Conservation (phyloP, 2,113 vertebrate species). For the Ciconia boyciana region DNA sequence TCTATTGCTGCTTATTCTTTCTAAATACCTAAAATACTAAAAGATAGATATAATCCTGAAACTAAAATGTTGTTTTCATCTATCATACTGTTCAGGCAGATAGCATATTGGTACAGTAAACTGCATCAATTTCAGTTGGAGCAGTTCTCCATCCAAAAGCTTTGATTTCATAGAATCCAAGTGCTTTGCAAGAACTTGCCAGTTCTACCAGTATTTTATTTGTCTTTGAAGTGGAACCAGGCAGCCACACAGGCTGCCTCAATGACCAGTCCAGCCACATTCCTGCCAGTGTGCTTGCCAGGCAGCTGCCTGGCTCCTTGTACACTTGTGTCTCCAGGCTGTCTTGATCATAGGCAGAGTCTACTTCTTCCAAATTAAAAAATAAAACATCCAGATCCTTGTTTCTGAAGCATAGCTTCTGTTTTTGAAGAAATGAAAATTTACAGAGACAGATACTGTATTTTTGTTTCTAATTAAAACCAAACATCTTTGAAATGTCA, state of each 20-base stretch:
- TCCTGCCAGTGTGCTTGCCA: not conserved
- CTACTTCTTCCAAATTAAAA: not conserved
- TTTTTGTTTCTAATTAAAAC: not conserved
- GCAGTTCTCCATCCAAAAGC: not conserved
- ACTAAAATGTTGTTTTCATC: not conserved
- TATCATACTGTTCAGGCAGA: not conserved
- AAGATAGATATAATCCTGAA: not conserved
- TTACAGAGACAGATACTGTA: not conserved
- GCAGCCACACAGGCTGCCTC: not conserved
- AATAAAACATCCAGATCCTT: not conserved
- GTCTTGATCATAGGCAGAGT: not conserved
- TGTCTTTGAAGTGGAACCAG: not conserved
- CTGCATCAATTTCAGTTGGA: not conserved
- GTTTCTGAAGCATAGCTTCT: not conserved
- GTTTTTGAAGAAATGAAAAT: not conserved
- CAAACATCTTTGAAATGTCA: not conserved
- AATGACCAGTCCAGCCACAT: not conserved
- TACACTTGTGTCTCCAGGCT: not conserved
- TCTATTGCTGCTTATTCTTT: not conserved
- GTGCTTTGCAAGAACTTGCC: not conserved
- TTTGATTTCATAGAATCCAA: not conserved
- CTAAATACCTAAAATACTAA: not conserved
- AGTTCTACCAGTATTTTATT: not conserved
- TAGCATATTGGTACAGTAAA: not conserved
- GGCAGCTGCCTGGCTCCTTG: not conserved